Evolutionary conservation across 2,797 vertebrate genomes (phyloP), one percentile per base, ranked within the genome.

Genomic region (Takifugu rubripes): DNA sequence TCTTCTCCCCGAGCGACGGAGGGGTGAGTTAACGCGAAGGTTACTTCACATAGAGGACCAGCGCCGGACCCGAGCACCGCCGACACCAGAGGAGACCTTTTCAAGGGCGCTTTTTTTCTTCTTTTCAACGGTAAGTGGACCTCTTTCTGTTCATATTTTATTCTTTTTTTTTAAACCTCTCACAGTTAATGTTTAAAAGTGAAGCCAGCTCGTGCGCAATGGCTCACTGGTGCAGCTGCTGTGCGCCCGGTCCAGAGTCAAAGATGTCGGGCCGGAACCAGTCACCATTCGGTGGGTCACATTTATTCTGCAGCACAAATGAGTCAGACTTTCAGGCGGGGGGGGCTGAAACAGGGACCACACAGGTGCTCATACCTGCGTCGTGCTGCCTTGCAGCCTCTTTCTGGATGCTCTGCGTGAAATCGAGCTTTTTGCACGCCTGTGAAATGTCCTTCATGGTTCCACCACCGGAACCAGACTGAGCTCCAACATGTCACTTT

Each of bases 1-100:
- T 88, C 84, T 81, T 77, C 76, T 70, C 66, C 60, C 63, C 2
- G 31, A 46, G 16, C 17, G 61, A 67, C 66, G 70, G 68, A 72
- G 76, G 65, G 75, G 61, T 52, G 79, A 68, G 80, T 77, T 65
- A 64, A 57, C 49, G 0, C 61, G 58, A 62, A 78, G 81, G 69
- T 68, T 71, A 68, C 71, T 72, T 49, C 44, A 67, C 76, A 70
- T 61, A 76, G 72, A 75, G 72, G 47, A 63, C 51, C 70, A 59
- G 78, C 49, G 59, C 7, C 14, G 66, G 68, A 77, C 78, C 47
- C 47, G 57, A 76, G 72, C 57, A 66, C 45, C 45, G 57, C 56
- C 6, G 24, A 33, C 33, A 59, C 40, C 51, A 53, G 25, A 66
- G 24, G 36, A 36, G 36, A 74, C 29, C 15, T 40, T 58, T 21